Evolutionary conservation across 2,113 vertebrate genomes (phyloP).

Genomic region (Aptenodytes forsteri): DNA sequence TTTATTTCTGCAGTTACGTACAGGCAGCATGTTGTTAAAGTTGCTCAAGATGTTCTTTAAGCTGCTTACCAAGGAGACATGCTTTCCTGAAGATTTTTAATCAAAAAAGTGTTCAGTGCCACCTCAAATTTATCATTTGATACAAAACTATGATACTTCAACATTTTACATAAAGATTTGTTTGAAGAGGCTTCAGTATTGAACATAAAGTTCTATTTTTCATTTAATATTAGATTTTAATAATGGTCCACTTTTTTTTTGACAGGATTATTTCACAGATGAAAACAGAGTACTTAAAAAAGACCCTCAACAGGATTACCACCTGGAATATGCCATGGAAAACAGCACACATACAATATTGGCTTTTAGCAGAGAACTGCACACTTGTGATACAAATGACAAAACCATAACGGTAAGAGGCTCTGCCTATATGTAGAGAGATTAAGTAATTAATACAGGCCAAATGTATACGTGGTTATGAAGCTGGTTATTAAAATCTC

Average conservation of each 20-base stretch:
- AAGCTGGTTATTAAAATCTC: neutral
- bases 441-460: neutral
- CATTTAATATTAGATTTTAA: neutral
- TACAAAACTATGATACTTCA: neutral
- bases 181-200: neutral
- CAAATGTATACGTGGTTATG: neutral
- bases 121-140: neutral
- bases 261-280: conserved; percentile 86
- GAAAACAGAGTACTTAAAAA: conserved; percentile 78
- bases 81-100: neutral
- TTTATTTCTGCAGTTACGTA: neutral
- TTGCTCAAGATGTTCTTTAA: neutral
- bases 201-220: neutral
- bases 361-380: conserved; percentile 81
- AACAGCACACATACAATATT: conserved; percentile 85
- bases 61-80: neutral
- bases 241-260: neutral
- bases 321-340: conserved; percentile 84
- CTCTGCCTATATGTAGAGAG: neutral
- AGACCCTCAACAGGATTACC: conserved; percentile 84
- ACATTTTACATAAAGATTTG: neutral
- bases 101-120: neutral
- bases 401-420: conserved; percentile 82
- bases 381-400: conserved; percentile 85
- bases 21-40: neutral